Conservation (phyloP, 2,888 invertebrate genomes). For the Scaptomyza tumidula region DNA sequence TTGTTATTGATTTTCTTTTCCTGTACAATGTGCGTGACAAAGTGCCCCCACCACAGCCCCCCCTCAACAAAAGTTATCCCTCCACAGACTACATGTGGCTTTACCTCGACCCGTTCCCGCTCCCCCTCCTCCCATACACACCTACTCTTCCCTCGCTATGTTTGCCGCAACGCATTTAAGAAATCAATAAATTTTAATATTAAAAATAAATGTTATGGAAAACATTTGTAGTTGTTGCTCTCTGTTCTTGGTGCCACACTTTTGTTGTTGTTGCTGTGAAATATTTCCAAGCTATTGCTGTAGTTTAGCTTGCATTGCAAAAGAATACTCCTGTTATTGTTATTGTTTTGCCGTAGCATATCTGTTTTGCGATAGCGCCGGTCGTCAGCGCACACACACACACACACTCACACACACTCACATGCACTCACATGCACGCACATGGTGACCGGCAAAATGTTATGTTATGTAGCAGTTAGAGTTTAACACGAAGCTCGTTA, state of each 20-base stretch:
- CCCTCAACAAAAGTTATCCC: background rate
- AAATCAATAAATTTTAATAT: slow-evolving; percentile 74
- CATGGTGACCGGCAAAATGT: slow-evolving; percentile 9
- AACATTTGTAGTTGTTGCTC: slow-evolving; percentile 6
- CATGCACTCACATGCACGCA: background rate
- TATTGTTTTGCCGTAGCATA: background rate
- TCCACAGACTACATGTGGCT: background rate
- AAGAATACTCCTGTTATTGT: background rate
- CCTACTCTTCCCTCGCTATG: background rate
- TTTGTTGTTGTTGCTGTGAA: too few species aligned
- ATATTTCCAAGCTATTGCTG: background rate
- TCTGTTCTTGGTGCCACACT: background rate
- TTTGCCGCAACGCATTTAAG: slow-evolving; percentile 40
- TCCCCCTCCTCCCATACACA: background rate
- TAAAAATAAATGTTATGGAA: slow-evolving; percentile 32
- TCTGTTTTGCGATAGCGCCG: slow-evolving; percentile 12
- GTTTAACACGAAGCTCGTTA: slow-evolving; percentile 23
- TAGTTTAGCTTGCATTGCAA: too few species aligned
- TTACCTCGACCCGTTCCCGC: background rate
- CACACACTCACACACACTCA: background rate
- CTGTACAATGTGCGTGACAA: slow-evolving; percentile 54
- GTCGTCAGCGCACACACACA: slow-evolving; percentile 2
- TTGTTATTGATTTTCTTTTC: slow-evolving; percentile 53
- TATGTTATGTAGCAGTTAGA: slow-evolving; percentile 46
- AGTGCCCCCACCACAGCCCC: background rate